Conservation (phyloP, 2,888 invertebrate genomes). For the Ctena decussata region DNA sequence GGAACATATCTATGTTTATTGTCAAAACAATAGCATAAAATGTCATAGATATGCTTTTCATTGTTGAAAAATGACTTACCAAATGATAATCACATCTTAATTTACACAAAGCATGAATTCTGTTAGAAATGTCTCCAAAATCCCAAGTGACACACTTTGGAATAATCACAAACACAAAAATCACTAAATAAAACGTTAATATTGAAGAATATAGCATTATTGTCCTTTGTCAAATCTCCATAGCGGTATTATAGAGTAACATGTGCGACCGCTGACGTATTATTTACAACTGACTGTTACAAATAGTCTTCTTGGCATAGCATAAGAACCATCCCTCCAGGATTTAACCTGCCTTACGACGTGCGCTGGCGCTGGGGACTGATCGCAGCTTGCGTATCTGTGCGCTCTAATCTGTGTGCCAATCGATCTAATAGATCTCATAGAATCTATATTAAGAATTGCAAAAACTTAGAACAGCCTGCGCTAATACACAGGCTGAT, state of each 20-base stretch:
- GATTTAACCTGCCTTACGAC: too few species aligned
- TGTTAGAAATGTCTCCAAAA: neutral
- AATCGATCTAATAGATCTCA: too few species aligned
- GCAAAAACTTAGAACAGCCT: neutral
- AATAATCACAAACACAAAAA: constrained; percentile 12
- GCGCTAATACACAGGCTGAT: neutral
- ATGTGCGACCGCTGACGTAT: neutral
- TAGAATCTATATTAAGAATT: too few species aligned
- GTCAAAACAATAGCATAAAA: too few species aligned
- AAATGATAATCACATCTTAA: constrained; percentile 14
- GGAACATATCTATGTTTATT: too few species aligned
- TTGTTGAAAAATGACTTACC: neutral
- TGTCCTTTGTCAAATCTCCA: constrained; percentile 12
- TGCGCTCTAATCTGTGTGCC: too few species aligned
- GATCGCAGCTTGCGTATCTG: too few species aligned
- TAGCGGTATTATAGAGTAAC: neutral
- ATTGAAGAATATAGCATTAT: neutral
- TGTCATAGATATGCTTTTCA: too few species aligned
- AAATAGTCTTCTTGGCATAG: neutral
- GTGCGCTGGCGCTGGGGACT: too few species aligned
- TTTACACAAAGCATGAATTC: constrained; percentile 3
- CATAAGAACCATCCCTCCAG: too few species aligned
- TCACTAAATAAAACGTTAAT: constrained; percentile 7
- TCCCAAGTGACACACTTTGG: neutral
- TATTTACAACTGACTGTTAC: constrained; percentile 2